These are phyloP conservation scores for Lontra canadensis DNA, from an alignment of 2,113 vertebrate species.

Conservation along the genomic window DNA sequence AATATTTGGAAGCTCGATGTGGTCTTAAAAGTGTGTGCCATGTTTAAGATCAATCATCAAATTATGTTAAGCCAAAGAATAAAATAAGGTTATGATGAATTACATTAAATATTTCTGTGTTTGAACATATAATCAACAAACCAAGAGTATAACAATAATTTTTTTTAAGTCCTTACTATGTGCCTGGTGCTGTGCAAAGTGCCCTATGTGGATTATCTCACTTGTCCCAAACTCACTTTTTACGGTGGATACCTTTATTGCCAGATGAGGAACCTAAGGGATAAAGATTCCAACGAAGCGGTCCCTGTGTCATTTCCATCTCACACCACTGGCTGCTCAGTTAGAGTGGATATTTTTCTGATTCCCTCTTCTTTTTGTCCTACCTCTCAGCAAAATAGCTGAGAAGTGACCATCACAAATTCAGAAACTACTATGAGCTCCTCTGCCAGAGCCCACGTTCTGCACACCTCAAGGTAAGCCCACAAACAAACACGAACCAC, in stretches of 20 bases:
- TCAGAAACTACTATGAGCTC: background rate
- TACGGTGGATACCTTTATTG: too few species aligned
- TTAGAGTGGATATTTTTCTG: background rate
- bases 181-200: background rate
- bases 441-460: background rate
- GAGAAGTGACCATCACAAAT: background rate
- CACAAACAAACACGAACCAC: background rate
- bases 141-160: background rate
- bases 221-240: background rate
- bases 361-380: background rate
- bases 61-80: background rate
- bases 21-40: background rate
- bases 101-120: background rate
- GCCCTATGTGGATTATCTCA: background rate
- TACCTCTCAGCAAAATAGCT: background rate
- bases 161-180: background rate
- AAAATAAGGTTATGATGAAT: background rate
- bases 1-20: background rate
- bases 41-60: background rate
- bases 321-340: background rate
- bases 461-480: background rate
- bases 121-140: background rate
- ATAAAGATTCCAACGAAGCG: too few species aligned
- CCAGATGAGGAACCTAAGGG: background rate
- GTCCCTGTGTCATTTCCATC: background rate